Conservation (phyloP, 2,888 invertebrate species). For the Creontiades dilutus region DNA sequence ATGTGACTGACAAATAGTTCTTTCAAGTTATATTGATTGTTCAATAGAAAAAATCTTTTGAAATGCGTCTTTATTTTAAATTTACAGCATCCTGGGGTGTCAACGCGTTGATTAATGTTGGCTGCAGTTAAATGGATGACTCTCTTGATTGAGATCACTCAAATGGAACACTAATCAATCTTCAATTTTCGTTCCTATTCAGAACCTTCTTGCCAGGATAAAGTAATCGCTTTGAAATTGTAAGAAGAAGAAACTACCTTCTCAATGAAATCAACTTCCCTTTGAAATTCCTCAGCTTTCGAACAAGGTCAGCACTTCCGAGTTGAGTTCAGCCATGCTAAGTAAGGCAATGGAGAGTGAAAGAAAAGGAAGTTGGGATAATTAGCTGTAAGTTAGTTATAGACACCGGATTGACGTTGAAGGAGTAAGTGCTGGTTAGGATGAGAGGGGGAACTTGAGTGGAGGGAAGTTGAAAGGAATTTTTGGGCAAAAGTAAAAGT, state of each 20-base stretch:
- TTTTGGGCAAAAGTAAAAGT: conserved; percentile 29
- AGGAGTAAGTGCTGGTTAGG: not conserved
- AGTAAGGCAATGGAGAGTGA: not conserved
- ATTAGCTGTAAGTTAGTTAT: conserved; percentile 22
- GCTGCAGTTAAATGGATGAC: not conserved
- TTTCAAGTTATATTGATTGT: no score
- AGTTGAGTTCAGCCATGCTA: conserved; percentile 2
- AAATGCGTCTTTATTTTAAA: no score
- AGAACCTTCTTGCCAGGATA: not conserved
- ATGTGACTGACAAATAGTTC: no score
- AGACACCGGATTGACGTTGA: conserved; percentile 17
- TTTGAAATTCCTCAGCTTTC: not conserved
- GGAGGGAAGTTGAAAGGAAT: not conserved
- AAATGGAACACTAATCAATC: conserved; percentile 34
- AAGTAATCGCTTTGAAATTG: conserved; percentile 3
- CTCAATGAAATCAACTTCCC: conserved; percentile 32
- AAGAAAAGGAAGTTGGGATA: conserved; percentile 3
- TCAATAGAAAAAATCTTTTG: no score
- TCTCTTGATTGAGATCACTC: not conserved
- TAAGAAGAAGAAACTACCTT: conserved; percentile 5
- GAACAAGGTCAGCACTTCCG: conserved; percentile 10
- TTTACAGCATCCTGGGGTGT: not conserved
- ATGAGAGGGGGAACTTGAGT: not conserved
- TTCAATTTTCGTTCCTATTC: conserved; percentile 27
- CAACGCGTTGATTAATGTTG: not conserved